Evolutionary conservation across 1,140 invertebrate species (phyloP).

Genomic region (Archivesica marissinica): DNA sequence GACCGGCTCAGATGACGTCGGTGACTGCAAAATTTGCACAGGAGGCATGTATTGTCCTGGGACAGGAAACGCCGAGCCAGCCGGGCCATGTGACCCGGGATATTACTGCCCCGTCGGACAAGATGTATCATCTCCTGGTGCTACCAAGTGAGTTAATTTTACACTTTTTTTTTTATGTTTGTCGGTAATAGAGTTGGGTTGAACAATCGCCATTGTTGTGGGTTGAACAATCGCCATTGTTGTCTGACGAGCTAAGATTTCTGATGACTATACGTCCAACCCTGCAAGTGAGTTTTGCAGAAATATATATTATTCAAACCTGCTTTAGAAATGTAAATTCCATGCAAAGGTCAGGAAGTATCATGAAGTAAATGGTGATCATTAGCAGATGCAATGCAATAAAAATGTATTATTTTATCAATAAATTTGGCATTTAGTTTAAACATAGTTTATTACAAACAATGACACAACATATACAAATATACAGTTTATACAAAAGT

Average conservation of each 20-base stretch:
- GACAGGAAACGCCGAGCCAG: constrained; percentile 68
- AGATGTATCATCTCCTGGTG: constrained; percentile 76
- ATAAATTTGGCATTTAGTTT: too few relatives aligned
- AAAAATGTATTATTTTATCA: too few relatives aligned
- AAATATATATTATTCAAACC: too few relatives aligned
- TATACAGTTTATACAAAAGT: too few relatives aligned
- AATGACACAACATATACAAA: too few relatives aligned
- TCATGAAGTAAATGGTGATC: too few relatives aligned
- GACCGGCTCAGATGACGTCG: constrained; percentile 66
- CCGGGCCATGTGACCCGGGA: constrained; percentile 76
- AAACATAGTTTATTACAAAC: too few relatives aligned
- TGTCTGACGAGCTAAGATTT: too few relatives aligned
- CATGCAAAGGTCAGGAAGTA: too few relatives aligned
- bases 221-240: neutral
- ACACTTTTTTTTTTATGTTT: neutral
- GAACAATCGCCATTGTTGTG: neutral
- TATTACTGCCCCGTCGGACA: constrained; percentile 80
- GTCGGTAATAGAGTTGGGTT: neutral
- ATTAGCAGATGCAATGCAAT: too few relatives aligned
- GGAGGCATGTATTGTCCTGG: constrained; percentile 78
- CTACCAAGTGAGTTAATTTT: constrained; percentile 74
- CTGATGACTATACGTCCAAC: neutral
- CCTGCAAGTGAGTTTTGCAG: too few relatives aligned
- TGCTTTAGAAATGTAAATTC: too few relatives aligned
- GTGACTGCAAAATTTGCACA: constrained; percentile 78